Percentiles rank a stretch among this genome's conserved stretches.
Conservation (phyloP, 1,140 invertebrate genomes). For the Popillia japonica region DNA sequence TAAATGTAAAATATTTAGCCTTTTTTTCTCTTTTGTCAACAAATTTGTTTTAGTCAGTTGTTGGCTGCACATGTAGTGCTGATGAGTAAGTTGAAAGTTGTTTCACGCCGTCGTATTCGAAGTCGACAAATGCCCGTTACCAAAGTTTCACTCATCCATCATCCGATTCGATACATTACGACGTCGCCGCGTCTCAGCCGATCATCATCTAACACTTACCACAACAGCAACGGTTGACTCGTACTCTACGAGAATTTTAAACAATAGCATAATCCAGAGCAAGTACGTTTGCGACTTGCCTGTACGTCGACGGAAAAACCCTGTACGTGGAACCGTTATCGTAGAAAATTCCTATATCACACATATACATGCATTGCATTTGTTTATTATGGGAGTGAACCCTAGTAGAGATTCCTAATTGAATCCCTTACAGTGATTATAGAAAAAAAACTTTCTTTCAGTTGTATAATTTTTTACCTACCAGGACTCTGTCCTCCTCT, state of each 20-base stretch:
- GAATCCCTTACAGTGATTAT: background rate
- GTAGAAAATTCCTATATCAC: background rate
- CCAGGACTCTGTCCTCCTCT: too few relatives aligned
- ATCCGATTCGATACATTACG: constrained; percentile 41
- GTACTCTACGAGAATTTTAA: constrained; percentile 21
- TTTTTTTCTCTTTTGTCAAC: too few relatives aligned
- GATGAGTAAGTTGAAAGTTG: background rate
- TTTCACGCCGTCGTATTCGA: background rate
- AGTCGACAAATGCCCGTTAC: constrained; percentile 7
- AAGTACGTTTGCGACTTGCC: constrained; percentile 9
- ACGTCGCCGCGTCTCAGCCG: constrained; percentile 1
- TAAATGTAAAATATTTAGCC: too few relatives aligned
- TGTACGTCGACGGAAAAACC: constrained; percentile 2
- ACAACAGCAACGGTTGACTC: constrained; percentile 29
- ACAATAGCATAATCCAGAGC: constrained; percentile 24
- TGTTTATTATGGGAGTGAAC: constrained; percentile 9
- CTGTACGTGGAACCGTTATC: constrained; percentile 22
- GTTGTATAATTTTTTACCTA: too few relatives aligned
- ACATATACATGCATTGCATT: constrained; percentile 20
- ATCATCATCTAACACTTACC: constrained; percentile 28
- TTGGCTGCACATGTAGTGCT: background rate
- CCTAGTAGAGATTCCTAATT: background rate
- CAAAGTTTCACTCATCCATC: constrained; percentile 40
- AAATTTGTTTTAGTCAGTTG: background rate
- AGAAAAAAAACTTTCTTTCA: background rate